Conservation (phyloP, 2,888 invertebrate genomes). For the Blera fallax region DNA sequence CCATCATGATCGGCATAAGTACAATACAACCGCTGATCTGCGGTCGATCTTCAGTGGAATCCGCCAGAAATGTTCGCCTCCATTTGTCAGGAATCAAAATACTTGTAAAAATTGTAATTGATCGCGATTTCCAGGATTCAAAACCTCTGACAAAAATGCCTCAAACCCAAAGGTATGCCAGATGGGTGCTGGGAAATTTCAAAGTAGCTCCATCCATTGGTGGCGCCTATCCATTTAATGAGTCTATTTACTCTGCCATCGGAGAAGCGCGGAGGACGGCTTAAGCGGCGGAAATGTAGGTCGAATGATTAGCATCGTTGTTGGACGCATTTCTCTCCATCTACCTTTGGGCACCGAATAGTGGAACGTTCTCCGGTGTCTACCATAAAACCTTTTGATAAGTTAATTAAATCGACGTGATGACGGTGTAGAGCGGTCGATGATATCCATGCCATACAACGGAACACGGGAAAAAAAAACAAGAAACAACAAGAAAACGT, state of each 20-base stretch:
- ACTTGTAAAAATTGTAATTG: slow-evolving; percentile 15
- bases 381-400: slow-evolving; percentile 77
- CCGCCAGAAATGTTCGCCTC: neutral
- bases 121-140: neutral
- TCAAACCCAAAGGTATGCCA: slow-evolving; percentile 21
- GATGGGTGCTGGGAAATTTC: slow-evolving; percentile 55
- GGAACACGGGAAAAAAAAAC: slow-evolving; percentile 6
- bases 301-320: slow-evolving; percentile 64
- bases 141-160: slow-evolving; percentile 18
- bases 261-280: neutral
- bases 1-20: neutral
- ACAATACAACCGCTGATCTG: neutral
- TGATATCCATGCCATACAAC: slow-evolving; percentile 5
- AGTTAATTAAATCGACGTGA: slow-evolving; percentile 78
- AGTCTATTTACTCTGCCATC: slow-evolving; percentile 42
- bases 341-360: neutral
- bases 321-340: neutral
- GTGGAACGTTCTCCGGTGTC: slow-evolving; percentile 9
- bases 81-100: neutral
- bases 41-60: neutral
- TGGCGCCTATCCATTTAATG: slow-evolving; percentile 61
- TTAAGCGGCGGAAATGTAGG: slow-evolving; percentile 42
- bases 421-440: slow-evolving; percentile 23
- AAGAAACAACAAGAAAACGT: slow-evolving; percentile 51
- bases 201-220: neutral